Evolutionary conservation across 2,888 invertebrate genomes (phyloP), one percentile per base, ranked within the genome.

Genomic region (Netelia melanura): DNA sequence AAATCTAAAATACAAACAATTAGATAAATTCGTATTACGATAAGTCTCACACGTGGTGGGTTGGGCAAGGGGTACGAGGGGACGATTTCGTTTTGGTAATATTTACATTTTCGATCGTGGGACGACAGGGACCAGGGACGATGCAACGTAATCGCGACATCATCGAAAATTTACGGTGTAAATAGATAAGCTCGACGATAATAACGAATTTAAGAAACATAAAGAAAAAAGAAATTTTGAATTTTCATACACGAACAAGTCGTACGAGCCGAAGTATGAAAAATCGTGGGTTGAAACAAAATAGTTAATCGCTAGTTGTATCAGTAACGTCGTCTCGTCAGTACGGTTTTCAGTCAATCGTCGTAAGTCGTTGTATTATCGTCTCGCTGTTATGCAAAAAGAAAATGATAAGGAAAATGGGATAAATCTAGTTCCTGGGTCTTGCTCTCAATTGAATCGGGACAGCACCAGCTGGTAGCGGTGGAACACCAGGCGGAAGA

Each of bases 381-480:
- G 82, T 83, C 48, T 64, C 43, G 79, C 70, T 1, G 43, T 65
- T 65, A 43, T 21, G 25, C 30, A 58, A 70, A 11, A 5, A 70
- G 23, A 23, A 25, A 56, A 52, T 52, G 43, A 71, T 58, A 65
- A 58, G n/a, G 17, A 65, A 44, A 58, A 67, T 64, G 48, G 10
- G 1, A 52, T 56, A 76, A 64, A n/a, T 82, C 89, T 91, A 93
- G 85, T 93, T 93, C 84, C 93, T 91, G 67, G 90, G 79, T 72
- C 93, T 91, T 58, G 91, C 75, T 79, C 93, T 89, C 38, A 91
- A 74, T 0, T 90, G 79, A 17, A 94, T 90, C 2, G 94, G 94
- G 14, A 94, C 88, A 2, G 94, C 94, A 10, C 94, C 94, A 0
- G 93, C 89, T 1, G 94, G 94, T 48, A 94, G 83, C 0, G 93